Evolutionary conservation across 1,140 invertebrate species (phyloP).

Genomic region (Mizuhopecten yessoensis): DNA sequence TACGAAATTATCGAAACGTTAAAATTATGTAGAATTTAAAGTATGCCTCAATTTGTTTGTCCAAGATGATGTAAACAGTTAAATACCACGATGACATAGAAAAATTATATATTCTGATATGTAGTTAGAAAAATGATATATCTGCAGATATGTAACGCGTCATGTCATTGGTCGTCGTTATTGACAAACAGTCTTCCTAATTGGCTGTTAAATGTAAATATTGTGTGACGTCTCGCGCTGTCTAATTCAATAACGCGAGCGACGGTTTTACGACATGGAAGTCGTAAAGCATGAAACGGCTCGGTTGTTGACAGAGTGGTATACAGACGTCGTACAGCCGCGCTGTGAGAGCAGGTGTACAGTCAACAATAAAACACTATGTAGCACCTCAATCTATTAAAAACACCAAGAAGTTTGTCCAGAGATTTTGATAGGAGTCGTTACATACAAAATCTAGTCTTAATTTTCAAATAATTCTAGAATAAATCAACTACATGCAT

Average conservation of each 20-base stretch:
- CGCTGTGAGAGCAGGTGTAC: not conserved
- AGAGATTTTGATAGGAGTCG: too few relatives aligned
- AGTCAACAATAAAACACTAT: too few relatives aligned
- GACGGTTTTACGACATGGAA: conserved; percentile 11
- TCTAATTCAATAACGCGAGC: not conserved
- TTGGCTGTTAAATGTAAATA: not conserved
- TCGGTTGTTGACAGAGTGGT: not conserved
- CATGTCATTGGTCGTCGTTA: not conserved
- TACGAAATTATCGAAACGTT: not conserved
- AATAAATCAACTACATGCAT: too few relatives aligned
- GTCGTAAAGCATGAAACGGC: not conserved
- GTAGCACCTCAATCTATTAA: too few relatives aligned
- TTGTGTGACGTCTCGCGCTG: not conserved
- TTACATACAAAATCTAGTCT: too few relatives aligned
- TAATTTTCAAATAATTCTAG: too few relatives aligned
- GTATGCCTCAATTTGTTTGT: not conserved
- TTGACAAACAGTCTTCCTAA: not conserved
- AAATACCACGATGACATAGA: not conserved
- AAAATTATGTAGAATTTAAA: not conserved
- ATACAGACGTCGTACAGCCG: not conserved
- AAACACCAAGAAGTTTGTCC: too few relatives aligned
- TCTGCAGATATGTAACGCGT: not conserved
- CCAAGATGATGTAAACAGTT: not conserved
- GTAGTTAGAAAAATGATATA: not conserved
- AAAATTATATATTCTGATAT: not conserved